These are phyloP conservation scores for Orthonevra nobilis DNA, from an alignment of 2,888 invertebrate species.

Conservation along the genomic window DNA sequence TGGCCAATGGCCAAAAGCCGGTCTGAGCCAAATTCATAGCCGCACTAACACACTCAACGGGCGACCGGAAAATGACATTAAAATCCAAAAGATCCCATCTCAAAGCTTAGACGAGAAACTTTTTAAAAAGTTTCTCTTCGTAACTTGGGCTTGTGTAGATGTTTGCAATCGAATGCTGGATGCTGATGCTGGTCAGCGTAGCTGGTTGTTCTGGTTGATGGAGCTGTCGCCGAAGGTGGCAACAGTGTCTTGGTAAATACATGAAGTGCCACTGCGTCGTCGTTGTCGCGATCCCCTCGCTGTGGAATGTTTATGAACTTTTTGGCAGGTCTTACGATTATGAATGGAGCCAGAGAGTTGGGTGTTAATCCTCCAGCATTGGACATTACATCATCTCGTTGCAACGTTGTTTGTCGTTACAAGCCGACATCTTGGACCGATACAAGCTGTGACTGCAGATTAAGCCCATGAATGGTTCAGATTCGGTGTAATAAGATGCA, in stretches of 20 bases:
- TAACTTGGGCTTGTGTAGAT: background rate
- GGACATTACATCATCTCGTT: constrained; percentile 36
- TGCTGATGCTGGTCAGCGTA: constrained; percentile 20
- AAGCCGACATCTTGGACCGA: constrained; percentile 32
- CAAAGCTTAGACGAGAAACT: constrained; percentile 26
- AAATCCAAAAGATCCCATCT: constrained; percentile 37
- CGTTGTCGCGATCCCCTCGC: constrained; percentile 22
- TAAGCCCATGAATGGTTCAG: constrained; percentile 45
- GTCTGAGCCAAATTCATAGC: constrained; percentile 49
- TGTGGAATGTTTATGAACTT: constrained; percentile 19
- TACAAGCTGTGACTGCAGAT: constrained; percentile 28
- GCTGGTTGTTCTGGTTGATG: constrained; percentile 57
- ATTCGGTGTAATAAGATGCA: background rate
- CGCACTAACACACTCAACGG: background rate
- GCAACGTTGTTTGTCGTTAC: constrained; percentile 40
- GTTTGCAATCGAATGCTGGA: constrained; percentile 46
- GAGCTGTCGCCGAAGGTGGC: constrained; percentile 52
- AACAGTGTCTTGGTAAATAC: constrained; percentile 39
- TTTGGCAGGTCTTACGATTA: constrained; percentile 44
- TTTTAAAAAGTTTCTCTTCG: constrained; percentile 3
- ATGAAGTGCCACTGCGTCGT: constrained; percentile 40
- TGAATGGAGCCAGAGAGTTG: constrained; percentile 28
- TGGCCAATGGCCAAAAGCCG: constrained; percentile 63
- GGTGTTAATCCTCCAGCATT: constrained; percentile 22
- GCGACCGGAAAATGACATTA: constrained; percentile 62